Conservation (phyloP, 2,888 invertebrate species). For the Amiota mariae region DNA sequence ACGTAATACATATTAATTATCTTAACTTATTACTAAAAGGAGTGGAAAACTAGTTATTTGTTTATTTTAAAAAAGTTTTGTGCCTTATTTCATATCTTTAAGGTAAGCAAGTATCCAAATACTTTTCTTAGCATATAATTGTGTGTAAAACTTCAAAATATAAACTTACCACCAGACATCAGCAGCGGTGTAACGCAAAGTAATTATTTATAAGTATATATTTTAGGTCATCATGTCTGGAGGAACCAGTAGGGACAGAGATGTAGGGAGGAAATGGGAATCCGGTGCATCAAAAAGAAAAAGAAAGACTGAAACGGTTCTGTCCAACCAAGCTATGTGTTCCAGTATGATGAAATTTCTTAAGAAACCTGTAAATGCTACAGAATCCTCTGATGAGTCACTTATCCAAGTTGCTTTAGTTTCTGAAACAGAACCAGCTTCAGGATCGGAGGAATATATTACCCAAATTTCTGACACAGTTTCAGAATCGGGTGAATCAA, state of each 20-base stretch:
- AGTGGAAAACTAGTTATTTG: slow-evolving; percentile 3
- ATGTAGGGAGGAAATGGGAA: neutral
- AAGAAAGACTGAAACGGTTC: neutral
- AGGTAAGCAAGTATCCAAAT: neutral
- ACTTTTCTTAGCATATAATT: neutral
- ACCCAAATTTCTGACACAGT: slow-evolving; percentile 1
- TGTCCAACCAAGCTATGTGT: slow-evolving; percentile 1
- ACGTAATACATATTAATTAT: neutral
- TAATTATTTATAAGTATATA: neutral
- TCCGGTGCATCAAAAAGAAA: neutral
- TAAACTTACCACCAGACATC: neutral
- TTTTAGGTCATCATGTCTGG: slow-evolving; percentile 3
- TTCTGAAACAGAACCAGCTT: slow-evolving; percentile 1
- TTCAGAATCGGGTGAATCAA: neutral
- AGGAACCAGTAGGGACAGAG: neutral
- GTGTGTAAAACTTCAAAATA: slow-evolving; percentile 1
- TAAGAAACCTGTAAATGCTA: neutral
- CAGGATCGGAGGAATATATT: neutral
- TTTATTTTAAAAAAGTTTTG: slow-evolving; percentile 1
- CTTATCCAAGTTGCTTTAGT: neutral
- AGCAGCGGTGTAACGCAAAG: too few relatives aligned
- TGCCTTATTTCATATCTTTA: neutral
- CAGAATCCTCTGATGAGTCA: too few relatives aligned
- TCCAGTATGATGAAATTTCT: neutral
- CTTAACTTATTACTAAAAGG: neutral